Base-by-base conservation (phyloP, 2,888 invertebrate species). In the Strigamia maritima region DNA sequence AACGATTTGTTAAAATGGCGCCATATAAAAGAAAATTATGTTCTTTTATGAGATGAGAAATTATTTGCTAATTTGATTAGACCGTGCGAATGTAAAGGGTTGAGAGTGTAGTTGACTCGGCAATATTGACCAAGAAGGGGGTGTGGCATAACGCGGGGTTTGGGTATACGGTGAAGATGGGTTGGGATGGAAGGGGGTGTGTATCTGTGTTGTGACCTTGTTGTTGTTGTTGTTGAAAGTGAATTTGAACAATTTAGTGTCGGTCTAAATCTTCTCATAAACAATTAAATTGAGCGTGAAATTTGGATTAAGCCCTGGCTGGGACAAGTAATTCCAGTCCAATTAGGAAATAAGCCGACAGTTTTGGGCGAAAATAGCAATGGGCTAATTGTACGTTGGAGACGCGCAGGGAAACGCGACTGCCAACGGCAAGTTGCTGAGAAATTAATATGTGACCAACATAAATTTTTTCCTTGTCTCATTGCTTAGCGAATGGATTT, bases 381-480 rank as follows among this genome's bases (percentile, higher is more conserved):
- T 31, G 35, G 35, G 38, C 40, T 38, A 75, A 38, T 75, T 75
- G 75, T 75, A 75, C 70, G 70, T 70, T 70, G 75, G 75, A 38
- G 38, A 40, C 38, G 75, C 14, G 75, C 40, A 40, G 31, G 7
- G 22, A 19, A 40, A 75, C 26, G 75, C 35, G 75, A 75, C 75
- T 75, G 75, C 40, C 75, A 75, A 75, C 75, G 40, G 22, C 31
- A 40, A 75, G 26, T 28, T 70, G 70, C 70, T 70, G 70, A 70
- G 28, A 75, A 75, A 75, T 75, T 75, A 75, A 75, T 75, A 75
- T 75, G 75, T 40, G 75, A 75, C 75, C 75, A 40, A 75, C 75
- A 75, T 75, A 75, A 75, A 75, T 75, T 75, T 40, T 35, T 40
- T 35, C 14, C 38, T 16, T 38, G 40, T 75, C 40, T 75, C 40